Evolutionary conservation across 2,113 vertebrate species (phyloP).

Genomic region (Tetraodon nigroviridis): DNA sequence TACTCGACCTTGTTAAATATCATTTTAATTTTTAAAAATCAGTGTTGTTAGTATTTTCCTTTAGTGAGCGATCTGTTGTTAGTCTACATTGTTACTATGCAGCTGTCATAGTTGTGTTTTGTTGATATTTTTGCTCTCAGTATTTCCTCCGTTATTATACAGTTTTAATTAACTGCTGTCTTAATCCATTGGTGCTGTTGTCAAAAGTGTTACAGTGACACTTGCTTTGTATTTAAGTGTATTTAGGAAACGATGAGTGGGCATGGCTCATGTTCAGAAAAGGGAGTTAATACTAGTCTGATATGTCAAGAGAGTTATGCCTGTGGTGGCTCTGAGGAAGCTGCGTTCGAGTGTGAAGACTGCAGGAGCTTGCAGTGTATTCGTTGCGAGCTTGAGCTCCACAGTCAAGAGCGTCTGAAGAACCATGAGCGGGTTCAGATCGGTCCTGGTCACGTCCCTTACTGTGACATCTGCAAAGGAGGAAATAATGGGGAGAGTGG

Average conservation of each 20-base stretch:
- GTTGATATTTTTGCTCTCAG: slow-evolving; percentile 9
- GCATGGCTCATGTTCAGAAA: slow-evolving; percentile 80
- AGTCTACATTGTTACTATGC: slow-evolving; percentile 30
- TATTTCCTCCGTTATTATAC: slow-evolving; percentile 15
- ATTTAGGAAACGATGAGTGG: slow-evolving; percentile 80
- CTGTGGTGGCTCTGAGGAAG: slow-evolving; percentile 88
- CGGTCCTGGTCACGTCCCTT: slow-evolving; percentile 80
- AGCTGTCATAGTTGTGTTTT: slow-evolving; percentile 20
- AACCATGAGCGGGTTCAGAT: slow-evolving; percentile 83
- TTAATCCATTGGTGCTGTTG: slow-evolving; percentile 29
- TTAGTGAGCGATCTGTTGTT: not conserved
- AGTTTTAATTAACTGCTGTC: slow-evolving; percentile 14
- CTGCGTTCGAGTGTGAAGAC: slow-evolving; percentile 86
- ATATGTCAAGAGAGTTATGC: slow-evolving; percentile 89
- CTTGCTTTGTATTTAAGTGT: slow-evolving; percentile 25
- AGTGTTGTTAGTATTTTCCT: not conserved
- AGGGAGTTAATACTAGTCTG: slow-evolving; percentile 80
- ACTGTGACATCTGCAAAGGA: slow-evolving; percentile 86
- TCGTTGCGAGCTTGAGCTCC: slow-evolving; percentile 84
- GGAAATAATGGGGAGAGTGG: slow-evolving; percentile 68
- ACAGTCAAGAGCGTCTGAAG: slow-evolving; percentile 79
- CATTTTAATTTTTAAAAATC: slow-evolving; percentile 6
- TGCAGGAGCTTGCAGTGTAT: slow-evolving; percentile 87
- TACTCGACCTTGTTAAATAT: slow-evolving; percentile 1
- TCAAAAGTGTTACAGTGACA: slow-evolving; percentile 29